phyloP scores from a whole-genome alignment of 2,888 invertebrate species.

The Drosophila neotestacea region DNA sequence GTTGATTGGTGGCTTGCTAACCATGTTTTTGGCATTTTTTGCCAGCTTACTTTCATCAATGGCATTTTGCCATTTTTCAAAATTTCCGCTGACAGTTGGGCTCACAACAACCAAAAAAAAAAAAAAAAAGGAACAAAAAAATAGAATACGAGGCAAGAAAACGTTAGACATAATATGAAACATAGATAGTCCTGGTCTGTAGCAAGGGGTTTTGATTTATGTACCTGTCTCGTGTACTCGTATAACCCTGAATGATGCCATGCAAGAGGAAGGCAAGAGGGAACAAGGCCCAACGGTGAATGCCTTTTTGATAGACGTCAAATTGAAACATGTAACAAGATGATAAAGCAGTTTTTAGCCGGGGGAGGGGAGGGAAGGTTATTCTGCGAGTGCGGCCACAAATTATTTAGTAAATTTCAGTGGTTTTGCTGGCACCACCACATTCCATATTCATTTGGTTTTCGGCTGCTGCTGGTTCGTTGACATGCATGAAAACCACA shows the following conservation, averaged over 20 bases:
- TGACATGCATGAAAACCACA: slow-evolving; percentile 66
- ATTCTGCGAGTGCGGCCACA: slow-evolving; percentile 51
- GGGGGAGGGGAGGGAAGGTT: neutral
- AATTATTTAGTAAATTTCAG: slow-evolving; percentile 75
- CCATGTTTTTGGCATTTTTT: slow-evolving; percentile 40
- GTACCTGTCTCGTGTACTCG: slow-evolving; percentile 38
- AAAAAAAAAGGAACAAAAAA: neutral
- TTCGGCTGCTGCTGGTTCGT: slow-evolving; percentile 69
- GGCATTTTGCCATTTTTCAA: slow-evolving; percentile 82
- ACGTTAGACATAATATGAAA: slow-evolving; percentile 69
- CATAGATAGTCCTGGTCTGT: slow-evolving; percentile 48
- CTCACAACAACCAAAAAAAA: slow-evolving; percentile 34
- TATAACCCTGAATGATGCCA: neutral
- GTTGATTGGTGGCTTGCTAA: slow-evolving; percentile 24
- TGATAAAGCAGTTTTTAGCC: slow-evolving; percentile 61
- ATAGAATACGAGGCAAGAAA: slow-evolving; percentile 35
- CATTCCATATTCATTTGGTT: slow-evolving; percentile 76
- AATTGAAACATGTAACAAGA: slow-evolving; percentile 78
- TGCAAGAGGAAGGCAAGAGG: neutral
- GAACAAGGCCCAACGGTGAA: slow-evolving; percentile 47
- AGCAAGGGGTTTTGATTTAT: slow-evolving; percentile 70
- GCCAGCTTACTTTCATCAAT: slow-evolving; percentile 78
- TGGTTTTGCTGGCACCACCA: slow-evolving; percentile 31
- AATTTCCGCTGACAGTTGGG: slow-evolving; percentile 79
- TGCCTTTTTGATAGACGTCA: slow-evolving; percentile 75